These are phyloP conservation scores for Plestiodon gilberti DNA, from an alignment of 2,113 vertebrate genomes.

Conservation along the genomic window DNA sequence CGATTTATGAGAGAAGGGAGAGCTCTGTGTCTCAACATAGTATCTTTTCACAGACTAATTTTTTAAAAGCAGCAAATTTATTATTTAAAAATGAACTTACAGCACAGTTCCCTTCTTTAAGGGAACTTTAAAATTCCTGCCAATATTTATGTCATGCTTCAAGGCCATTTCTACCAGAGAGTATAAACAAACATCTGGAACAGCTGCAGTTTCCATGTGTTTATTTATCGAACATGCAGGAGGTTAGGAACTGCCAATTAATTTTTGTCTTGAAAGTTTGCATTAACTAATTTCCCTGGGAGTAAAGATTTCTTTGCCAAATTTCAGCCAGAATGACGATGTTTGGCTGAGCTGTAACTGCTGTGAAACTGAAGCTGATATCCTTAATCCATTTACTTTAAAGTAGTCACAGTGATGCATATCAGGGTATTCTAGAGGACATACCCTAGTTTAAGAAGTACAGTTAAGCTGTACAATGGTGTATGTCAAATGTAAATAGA, in stretches of 20 bases:
- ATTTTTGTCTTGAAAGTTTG: constrained; percentile 23
- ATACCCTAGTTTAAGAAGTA: neutral
- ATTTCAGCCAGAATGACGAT: constrained; percentile 7
- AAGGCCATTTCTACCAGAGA: neutral
- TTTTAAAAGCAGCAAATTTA: neutral
- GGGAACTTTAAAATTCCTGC: neutral
- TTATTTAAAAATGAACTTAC: neutral
- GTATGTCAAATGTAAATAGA: neutral
- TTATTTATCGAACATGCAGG: constrained; percentile 11
- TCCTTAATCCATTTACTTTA: neutral
- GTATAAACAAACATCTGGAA: constrained; percentile 19
- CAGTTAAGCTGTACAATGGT: neutral
- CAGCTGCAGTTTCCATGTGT: constrained; percentile 9
- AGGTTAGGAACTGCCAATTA: constrained; percentile 24
- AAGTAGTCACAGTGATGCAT: neutral
- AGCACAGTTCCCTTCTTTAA: neutral
- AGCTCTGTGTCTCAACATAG: neutral
- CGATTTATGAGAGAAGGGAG: neutral
- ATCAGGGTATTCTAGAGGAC: no score
- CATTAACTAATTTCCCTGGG: constrained; percentile 12
- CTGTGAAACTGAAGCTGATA: neutral
- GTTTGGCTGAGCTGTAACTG: neutral
- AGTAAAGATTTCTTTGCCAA: neutral
- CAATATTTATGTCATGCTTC: constrained; percentile 24
- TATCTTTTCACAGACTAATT: neutral